Percentiles rank a stretch among this genome's conserved stretches.
Conservation (phyloP, 2,888 invertebrate genomes). For the Drosophila tripunctata region DNA sequence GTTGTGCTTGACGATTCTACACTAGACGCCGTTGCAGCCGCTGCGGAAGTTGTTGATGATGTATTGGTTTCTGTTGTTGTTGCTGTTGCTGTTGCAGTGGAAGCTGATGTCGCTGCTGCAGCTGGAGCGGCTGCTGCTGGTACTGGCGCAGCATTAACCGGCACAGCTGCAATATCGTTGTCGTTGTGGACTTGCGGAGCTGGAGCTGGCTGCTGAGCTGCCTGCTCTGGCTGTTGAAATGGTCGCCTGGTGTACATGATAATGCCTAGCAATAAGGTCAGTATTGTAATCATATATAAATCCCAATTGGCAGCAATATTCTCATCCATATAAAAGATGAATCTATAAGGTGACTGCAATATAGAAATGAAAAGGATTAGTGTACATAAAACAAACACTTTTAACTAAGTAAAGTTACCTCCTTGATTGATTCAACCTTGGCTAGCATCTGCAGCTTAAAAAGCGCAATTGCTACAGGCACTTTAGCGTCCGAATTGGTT, state of each 20-base stretch:
- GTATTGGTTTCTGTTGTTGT: slow-evolving; percentile 22
- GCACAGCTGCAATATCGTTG: slow-evolving; percentile 50
- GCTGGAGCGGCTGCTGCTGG: background rate
- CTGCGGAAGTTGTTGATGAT: slow-evolving; percentile 20
- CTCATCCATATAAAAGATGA: slow-evolving; percentile 89
- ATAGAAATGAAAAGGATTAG: background rate
- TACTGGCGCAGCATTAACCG: slow-evolving; percentile 31
- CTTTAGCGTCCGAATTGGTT: slow-evolving; percentile 95
- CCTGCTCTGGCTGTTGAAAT: slow-evolving; percentile 73
- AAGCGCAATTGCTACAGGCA: slow-evolving; percentile 96
- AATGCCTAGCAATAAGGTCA: slow-evolving; percentile 92
- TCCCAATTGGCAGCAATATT: slow-evolving; percentile 96
- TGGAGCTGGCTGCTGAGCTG: slow-evolving; percentile 24
- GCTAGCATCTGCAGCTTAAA: slow-evolving; percentile 92
- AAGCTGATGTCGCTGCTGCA: background rate
- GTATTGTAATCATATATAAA: slow-evolving; percentile 93
- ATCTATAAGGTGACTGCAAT: slow-evolving; percentile 87
- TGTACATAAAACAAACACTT: too few species aligned
- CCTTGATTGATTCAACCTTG: slow-evolving; percentile 89
- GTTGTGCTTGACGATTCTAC: slow-evolving; percentile 34
- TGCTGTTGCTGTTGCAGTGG: slow-evolving; percentile 7
- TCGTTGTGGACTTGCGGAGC: slow-evolving; percentile 29
- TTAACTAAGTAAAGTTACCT: slow-evolving; percentile 86
- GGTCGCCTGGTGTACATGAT: slow-evolving; percentile 92
- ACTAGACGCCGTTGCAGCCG: slow-evolving; percentile 15